Evolutionary conservation across 64 coral and sea anemone genomes (phyloP), one percentile per base, ranked within the genome.

Genomic region (Stichodactyla mertensii): DNA sequence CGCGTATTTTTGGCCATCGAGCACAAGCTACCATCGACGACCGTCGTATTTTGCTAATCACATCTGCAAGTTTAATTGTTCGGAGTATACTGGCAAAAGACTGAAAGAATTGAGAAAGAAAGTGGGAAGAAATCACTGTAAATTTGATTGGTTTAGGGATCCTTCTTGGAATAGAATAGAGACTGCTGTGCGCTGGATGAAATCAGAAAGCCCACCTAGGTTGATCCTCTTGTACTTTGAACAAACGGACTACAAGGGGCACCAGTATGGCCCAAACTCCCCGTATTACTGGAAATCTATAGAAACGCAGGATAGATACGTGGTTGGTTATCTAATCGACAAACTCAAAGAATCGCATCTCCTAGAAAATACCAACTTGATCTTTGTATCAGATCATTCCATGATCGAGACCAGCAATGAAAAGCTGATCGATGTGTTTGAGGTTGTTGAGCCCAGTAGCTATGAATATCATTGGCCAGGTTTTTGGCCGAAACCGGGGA

Each of bases 1-100:
- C 52, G 79, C 86, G 2, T 94, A 91, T 71, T 94, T 88, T 78
- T 94, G 93, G 93, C 93, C 93, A 20, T 89, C 86, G 6, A 82
- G 61, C 12, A 52, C 54, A 0, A 84, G 93, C 18, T 94, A 94
- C 45, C 31, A 64, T 13, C 79, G 88, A 80, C 83, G 54, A 24
- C 93, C 93, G 0, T 80, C 86, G 4, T 94, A 67, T 67, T 85
- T 77, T 15, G 82, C 82, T 52, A 78, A 91, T 14, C 78, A 36
- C 13, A 66, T 52, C 1, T 94, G 93, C 57, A 23, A 78, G 16
- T 18, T 91, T 0, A 88, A 94, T 23, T 94, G 93, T 27, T 52
- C 20, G 2, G 52, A 62, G 1, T 36, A 55, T 61, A 83, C 27
- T 26, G 88, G 61, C 13, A n/a, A 55, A 2, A 59, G 14, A 15